Conservation (phyloP, 2,888 invertebrate genomes). For the Fragum whitleyi region DNA sequence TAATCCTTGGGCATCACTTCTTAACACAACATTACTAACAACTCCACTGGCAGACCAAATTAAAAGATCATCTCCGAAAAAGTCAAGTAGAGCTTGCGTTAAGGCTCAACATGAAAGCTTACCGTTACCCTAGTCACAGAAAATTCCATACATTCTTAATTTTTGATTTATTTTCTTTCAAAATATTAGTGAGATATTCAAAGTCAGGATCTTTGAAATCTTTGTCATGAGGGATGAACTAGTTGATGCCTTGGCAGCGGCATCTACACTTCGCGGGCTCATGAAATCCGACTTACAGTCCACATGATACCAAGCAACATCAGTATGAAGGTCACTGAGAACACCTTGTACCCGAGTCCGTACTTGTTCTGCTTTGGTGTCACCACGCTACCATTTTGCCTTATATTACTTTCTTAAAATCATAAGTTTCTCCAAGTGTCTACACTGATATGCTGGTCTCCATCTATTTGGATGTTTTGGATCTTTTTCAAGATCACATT, state of each 20-base stretch:
- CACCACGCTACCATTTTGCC: conserved; percentile 22
- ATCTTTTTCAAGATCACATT: conserved; percentile 9
- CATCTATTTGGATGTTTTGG: conserved; percentile 37
- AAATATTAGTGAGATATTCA: conserved; percentile 7
- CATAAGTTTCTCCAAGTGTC: neutral
- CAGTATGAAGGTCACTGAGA: conserved; percentile 59
- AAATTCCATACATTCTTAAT: neutral
- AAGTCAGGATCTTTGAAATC: conserved; percentile 3
- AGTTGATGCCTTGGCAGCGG: neutral
- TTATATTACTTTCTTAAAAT: conserved; percentile 21
- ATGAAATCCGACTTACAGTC: conserved; percentile 38
- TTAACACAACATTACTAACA: conserved; percentile 43
- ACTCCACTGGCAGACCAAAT: conserved; percentile 29
- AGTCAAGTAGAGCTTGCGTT: too few species aligned
- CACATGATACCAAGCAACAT: conserved; percentile 51
- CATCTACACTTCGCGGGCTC: neutral
- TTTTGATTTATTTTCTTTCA: conserved; percentile 17
- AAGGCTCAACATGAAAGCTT: neutral
- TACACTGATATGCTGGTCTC: conserved; percentile 25
- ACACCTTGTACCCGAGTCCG: conserved; percentile 32
- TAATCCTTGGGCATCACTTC: conserved; percentile 21
- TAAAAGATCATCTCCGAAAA: conserved; percentile 36
- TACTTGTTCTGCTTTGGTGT: conserved; percentile 35
- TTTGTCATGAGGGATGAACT: neutral
- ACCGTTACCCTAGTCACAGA: neutral